These are phyloP conservation scores for Labeo rohita DNA, from an alignment of 2,113 vertebrate species.

Conservation along the genomic window DNA sequence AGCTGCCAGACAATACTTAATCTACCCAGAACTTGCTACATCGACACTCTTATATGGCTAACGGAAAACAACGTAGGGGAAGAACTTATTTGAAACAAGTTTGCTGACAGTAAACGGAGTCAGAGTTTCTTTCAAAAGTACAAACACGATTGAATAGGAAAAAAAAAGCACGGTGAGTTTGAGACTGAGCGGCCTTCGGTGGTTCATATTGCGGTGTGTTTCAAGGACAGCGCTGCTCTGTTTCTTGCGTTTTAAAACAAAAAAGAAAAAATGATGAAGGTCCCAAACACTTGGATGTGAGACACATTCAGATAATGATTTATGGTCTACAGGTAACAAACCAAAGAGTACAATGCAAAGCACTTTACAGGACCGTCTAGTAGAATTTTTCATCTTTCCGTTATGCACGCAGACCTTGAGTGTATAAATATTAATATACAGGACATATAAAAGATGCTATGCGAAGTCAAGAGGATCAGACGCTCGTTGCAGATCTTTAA, in stretches of 20 bases:
- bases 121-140: slow-evolving; percentile 23
- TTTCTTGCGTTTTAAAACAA: slow-evolving; percentile 23
- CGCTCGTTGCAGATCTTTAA: background rate
- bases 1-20: slow-evolving; percentile 59
- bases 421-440: slow-evolving; percentile 3
- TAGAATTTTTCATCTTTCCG: slow-evolving; percentile 23
- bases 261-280: slow-evolving; percentile 21
- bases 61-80: slow-evolving; percentile 29
- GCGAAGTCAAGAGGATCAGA: background rate
- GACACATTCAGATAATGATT: slow-evolving; percentile 24
- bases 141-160: background rate
- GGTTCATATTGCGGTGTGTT: slow-evolving; percentile 23
- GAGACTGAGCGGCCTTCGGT: slow-evolving; percentile 23
- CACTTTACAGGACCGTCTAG: background rate
- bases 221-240: slow-evolving; percentile 20
- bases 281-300: background rate
- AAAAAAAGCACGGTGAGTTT: background rate
- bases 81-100: slow-evolving; percentile 14
- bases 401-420: background rate
- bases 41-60: slow-evolving; percentile 50
- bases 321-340: slow-evolving; percentile 14
- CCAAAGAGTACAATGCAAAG: slow-evolving; percentile 15
- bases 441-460: background rate
- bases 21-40: slow-evolving; percentile 56
- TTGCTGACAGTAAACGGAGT: slow-evolving; percentile 44